Evolutionary conservation across 2,888 invertebrate genomes (phyloP), one percentile per base, ranked within the genome.

Genomic region (Nephrocerus scutellatus): DNA sequence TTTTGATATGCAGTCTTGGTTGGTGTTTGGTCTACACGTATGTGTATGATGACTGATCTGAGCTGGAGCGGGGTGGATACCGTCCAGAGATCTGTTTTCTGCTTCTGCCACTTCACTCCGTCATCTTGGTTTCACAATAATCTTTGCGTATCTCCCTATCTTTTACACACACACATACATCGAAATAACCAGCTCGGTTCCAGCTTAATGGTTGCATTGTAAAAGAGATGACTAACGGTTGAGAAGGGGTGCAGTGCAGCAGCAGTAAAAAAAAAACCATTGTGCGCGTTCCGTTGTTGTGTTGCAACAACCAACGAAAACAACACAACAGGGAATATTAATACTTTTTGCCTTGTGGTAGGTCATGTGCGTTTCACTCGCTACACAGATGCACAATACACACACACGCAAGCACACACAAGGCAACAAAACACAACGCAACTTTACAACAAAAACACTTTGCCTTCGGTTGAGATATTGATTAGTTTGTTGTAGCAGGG

Each of bases 351-450:
- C 57, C 57, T 57, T 57, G 60, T 60, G 57, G 60, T 57, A 59
- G 57, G 57, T 57, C 57, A 60, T 54, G 49, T 51, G 51, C 54
- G 51, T 13, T 7, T 12, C 26, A 12, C 6, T 7, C 13, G 10
- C 6, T 6, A 12, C 10, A 18, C 41, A 44, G 42, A 49, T 46
- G 48, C 49, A 52, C 57, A 55, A 56, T 58, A 57, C 57, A 54
- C 59, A 58, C 57, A 59, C 58, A 57, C 59, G 55, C 56, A 57
- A 59, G 56, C 59, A n/a, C n/a, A n/a, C n/a, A n/a, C n/a, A n/a
- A n/a, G n/a, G n/a, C n/a, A n/a, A n/a, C n/a, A n/a, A n/a, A n/a
- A n/a, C n/a, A n/a, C n/a, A n/a, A n/a, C n/a, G n/a, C n/a, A n/a
- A n/a, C n/a, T n/a, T n/a, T n/a, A n/a, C n/a, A n/a, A n/a, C n/a